Evolutionary conservation across 2,888 invertebrate genomes (phyloP).

Genomic region (Diaperis boleti): DNA sequence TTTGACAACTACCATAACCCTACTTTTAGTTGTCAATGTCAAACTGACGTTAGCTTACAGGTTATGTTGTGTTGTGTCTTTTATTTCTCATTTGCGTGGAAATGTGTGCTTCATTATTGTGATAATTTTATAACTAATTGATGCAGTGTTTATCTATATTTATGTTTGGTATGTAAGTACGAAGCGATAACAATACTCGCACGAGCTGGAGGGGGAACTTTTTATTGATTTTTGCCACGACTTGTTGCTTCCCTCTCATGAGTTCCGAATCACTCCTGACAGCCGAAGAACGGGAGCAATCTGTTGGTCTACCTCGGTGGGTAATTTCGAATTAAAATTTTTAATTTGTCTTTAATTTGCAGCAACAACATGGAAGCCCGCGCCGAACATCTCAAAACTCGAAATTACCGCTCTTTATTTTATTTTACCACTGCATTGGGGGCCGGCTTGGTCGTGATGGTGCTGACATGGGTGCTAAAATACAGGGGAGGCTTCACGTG

Average conservation of each 20-base stretch:
- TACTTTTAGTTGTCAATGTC: constrained; percentile 30
- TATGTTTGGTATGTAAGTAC: neutral
- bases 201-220: constrained; percentile 1
- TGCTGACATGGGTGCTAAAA: constrained; percentile 75
- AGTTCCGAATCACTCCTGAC: constrained; percentile 24
- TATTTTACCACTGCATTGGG: constrained; percentile 68
- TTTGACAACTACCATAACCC: constrained; percentile 35
- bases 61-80: too few relatives aligned
- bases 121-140: constrained; percentile 1
- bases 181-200: neutral
- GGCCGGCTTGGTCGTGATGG: constrained; percentile 68
- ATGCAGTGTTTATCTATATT: constrained; percentile 1
- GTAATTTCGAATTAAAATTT: constrained; percentile 18
- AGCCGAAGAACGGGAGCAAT: constrained; percentile 45
- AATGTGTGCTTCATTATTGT: neutral
- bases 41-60: neutral
- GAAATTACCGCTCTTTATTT: constrained; percentile 67
- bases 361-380: constrained; percentile 61
- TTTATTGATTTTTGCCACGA: constrained; percentile 39
- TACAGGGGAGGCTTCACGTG: constrained; percentile 77
- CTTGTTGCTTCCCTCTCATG: constrained; percentile 38
- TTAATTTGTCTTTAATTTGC: constrained; percentile 1
- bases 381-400: constrained; percentile 59
- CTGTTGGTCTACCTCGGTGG: constrained; percentile 49
- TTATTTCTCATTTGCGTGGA: neutral